phyloP scores from a whole-genome alignment of 2,797 vertebrate species.

The Nannoperca obscura region DNA sequence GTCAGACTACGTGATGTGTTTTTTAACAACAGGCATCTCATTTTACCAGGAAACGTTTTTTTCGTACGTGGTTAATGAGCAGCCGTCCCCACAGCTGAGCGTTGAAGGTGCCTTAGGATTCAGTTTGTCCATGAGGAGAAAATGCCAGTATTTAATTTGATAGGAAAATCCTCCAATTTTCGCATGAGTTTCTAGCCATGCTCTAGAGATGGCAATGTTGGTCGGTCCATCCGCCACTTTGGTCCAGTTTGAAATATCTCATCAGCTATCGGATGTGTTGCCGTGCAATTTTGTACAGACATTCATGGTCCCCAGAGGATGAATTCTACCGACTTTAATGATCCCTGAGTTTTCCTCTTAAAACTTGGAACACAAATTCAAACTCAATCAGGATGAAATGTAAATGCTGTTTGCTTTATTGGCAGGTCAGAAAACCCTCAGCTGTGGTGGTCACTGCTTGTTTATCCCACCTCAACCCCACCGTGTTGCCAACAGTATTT shows the following conservation, averaged over 20 bases:
- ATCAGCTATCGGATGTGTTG: neutral
- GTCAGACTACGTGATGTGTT: constrained; percentile 45
- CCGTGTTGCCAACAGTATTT: neutral
- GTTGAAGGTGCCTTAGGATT: neutral
- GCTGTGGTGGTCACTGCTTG: neutral
- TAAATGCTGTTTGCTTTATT: constrained; percentile 1
- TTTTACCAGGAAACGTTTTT: constrained; percentile 28
- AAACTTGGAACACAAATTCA: neutral
- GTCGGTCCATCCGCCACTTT: neutral
- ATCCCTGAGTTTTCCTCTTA: neutral
- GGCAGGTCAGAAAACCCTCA: neutral
- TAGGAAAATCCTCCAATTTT: neutral
- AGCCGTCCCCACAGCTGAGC: constrained; percentile 1
- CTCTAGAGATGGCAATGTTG: neutral
- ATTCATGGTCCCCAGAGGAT: neutral
- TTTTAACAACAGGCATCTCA: constrained; percentile 38
- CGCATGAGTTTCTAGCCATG: neutral
- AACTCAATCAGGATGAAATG: neutral
- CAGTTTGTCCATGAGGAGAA: neutral
- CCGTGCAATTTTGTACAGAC: neutral
- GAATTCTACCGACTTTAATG: neutral
- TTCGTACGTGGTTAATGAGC: constrained; percentile 23
- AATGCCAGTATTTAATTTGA: constrained; percentile 1
- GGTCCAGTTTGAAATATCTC: neutral
- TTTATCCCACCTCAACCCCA: neutral